Evolutionary conservation across 2,888 invertebrate genomes (phyloP).

Genomic region (Cactoblastis cactorum): DNA sequence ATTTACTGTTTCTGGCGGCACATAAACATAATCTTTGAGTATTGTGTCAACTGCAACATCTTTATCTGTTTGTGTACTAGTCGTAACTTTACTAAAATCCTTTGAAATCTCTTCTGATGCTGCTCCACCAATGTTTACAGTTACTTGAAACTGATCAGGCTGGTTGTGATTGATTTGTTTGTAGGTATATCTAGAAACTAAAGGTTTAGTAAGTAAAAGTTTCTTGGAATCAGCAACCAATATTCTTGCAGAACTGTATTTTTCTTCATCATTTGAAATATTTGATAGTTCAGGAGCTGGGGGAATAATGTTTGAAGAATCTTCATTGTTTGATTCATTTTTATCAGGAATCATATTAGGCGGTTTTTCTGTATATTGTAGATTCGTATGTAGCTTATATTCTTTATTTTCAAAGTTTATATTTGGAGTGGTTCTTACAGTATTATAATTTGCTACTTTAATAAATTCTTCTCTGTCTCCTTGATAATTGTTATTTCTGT

Average conservation of each 20-base stretch:
- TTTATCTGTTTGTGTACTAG: not conserved
- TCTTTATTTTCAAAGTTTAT: not conserved
- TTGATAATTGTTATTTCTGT: slow-evolving; percentile 10
- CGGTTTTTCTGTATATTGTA: not conserved
- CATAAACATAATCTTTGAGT: slow-evolving; percentile 24
- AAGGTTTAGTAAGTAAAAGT: slow-evolving; percentile 13
- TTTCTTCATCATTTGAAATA: not conserved
- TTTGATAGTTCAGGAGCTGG: slow-evolving; percentile 1
- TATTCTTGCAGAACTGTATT: not conserved
- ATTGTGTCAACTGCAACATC: not conserved
- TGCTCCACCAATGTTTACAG: slow-evolving; percentile 23
- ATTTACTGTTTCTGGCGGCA: slow-evolving; percentile 23
- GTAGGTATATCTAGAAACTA: slow-evolving; percentile 20
- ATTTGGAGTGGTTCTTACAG: not conserved
- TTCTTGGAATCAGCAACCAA: not conserved
- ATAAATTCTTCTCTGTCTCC: slow-evolving; percentile 5
- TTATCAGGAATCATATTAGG: no score
- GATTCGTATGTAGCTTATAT: not conserved
- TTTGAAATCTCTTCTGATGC: not conserved
- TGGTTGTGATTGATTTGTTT: slow-evolving; percentile 16
- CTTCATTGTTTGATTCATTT: not conserved
- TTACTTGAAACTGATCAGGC: slow-evolving; percentile 22
- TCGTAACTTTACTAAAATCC: not conserved
- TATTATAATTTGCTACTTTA: not conserved
- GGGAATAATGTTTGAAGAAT: not conserved